These are phyloP conservation scores for Odontothrips loti DNA, from an alignment of 2,888 invertebrate species.

Conservation along the genomic window DNA sequence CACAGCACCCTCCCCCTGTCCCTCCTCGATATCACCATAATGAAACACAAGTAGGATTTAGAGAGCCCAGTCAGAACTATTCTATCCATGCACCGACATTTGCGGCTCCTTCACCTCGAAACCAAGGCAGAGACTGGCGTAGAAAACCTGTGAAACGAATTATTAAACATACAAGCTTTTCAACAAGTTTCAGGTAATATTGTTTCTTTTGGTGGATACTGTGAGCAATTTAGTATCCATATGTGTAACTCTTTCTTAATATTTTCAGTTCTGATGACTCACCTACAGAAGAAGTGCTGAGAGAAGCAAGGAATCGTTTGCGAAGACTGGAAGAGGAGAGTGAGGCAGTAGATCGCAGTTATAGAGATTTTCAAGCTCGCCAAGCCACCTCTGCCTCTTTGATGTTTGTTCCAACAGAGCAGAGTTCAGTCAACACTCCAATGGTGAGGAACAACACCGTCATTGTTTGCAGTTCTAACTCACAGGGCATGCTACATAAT, in stretches of 20 bases:
- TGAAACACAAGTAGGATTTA: too few species aligned
- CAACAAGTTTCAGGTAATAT: not conserved
- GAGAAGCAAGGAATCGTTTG: conserved; percentile 53
- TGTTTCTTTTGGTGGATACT: not conserved
- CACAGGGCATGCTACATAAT: too few species aligned
- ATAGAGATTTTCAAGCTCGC: conserved; percentile 45
- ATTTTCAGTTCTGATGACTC: conserved; percentile 40
- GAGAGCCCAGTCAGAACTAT: not conserved
- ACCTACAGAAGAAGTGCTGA: conserved; percentile 51
- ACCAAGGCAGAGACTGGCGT: not conserved
- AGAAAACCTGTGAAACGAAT: not conserved
- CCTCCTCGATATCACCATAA: not conserved
- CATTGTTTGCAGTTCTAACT: too few species aligned
- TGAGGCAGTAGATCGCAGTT: conserved; percentile 55
- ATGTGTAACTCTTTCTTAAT: not conserved
- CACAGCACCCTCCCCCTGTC: not conserved
- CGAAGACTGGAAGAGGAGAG: conserved; percentile 58
- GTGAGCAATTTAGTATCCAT: not conserved
- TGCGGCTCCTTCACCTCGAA: not conserved
- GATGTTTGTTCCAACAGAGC: not conserved
- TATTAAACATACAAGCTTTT: not conserved
- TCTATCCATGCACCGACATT: not conserved
- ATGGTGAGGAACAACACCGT: not conserved
- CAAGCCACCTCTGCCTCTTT: not conserved
- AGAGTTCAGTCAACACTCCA: not conserved